Percentiles rank a stretch among this genome's conserved stretches.
Evolutionary conservation across 2,113 vertebrate species (phyloP).

Genomic region (Syrrhaptes paradoxus): DNA sequence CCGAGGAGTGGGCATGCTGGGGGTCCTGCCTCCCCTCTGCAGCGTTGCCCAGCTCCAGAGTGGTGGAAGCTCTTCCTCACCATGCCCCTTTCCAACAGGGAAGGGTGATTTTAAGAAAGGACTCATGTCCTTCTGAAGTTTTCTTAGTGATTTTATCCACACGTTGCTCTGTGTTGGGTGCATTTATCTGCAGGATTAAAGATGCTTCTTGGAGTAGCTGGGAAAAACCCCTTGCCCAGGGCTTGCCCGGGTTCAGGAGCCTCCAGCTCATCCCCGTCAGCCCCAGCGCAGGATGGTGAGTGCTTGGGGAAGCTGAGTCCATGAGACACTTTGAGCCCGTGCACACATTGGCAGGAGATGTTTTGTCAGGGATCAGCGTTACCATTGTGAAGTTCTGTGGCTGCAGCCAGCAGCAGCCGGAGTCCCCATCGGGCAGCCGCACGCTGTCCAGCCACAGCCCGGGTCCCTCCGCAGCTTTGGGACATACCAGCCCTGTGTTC

Average conservation of each 20-base stretch:
- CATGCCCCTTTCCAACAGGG: neutral
- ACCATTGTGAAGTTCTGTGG: fast-evolving
- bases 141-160: neutral
- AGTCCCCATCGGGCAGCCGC: fast-evolving
- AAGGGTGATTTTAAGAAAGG: neutral
- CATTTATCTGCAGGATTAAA: neutral
- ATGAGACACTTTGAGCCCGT: neutral
- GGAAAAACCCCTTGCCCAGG: neutral
- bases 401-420: neutral
- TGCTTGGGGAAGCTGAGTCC: neutral
- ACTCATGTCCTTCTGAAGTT: neutral
- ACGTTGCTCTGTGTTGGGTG: fast-evolving
- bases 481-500: neutral
- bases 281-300: fast-evolving
- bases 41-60: neutral
- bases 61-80: neutral
- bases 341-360: neutral
- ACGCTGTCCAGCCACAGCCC: fast-evolving
- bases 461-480: neutral
- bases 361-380: fast-evolving
- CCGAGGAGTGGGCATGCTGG: neutral
- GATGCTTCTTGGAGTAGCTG: neutral
- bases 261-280: neutral
- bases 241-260: neutral
- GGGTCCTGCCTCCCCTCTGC: neutral